These are phyloP conservation scores for Hemibagrus guttatus DNA, from an alignment of 2,797 vertebrate species.

Conservation along the genomic window DNA sequence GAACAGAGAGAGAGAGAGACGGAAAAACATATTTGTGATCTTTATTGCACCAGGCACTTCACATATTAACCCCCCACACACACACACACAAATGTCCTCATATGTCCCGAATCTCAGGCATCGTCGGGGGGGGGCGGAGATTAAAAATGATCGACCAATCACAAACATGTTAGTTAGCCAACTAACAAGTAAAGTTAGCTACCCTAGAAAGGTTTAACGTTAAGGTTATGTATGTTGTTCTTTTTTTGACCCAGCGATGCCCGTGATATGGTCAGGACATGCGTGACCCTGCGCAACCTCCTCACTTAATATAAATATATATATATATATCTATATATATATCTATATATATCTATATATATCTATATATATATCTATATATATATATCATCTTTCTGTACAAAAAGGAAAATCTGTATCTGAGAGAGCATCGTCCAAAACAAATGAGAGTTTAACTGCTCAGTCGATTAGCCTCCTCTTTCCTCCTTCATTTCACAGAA, in stretches of 20 bases:
- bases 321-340: constrained; percentile 36
- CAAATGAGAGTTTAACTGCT: neutral
- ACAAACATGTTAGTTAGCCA: neutral
- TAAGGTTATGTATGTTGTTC: neutral
- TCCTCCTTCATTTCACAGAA: neutral
- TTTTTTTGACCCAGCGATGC: neutral
- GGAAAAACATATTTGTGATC: constrained; percentile 23
- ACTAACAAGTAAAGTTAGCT: neutral
- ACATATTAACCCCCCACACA: constrained; percentile 31
- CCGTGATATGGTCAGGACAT: neutral
- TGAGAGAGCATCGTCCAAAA: neutral
- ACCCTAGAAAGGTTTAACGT: neutral
- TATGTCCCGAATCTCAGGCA: neutral
- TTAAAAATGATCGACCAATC: neutral
- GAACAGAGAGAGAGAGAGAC: neutral
- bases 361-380: constrained; percentile 24
- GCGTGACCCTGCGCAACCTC: neutral
- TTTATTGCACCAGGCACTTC: constrained; percentile 62
- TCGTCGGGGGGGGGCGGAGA: neutral
- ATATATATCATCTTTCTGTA: constrained; percentile 54
- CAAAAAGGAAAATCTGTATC: constrained; percentile 29
- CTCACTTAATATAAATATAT: too few relatives aligned
- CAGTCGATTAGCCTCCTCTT: neutral
- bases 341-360: constrained; percentile 42
- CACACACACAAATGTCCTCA: neutral